Evolutionary conservation across 2,888 invertebrate genomes (phyloP).

Genomic region (Leptinotarsa rubiginosa): DNA sequence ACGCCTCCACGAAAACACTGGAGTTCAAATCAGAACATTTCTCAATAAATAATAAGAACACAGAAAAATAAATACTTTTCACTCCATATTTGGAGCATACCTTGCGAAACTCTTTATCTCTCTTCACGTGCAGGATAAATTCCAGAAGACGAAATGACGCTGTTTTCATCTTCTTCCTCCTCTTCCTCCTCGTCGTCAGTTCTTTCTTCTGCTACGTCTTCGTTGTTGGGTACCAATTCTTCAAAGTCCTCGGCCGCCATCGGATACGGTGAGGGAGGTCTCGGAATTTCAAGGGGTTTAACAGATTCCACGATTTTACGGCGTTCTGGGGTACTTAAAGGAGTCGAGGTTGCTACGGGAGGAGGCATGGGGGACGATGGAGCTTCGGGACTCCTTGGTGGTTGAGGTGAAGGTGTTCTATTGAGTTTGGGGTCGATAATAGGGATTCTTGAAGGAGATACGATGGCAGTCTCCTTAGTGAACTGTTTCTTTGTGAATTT

Average conservation of each 20-base stretch:
- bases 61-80: too few species aligned
- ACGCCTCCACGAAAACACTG: too few species aligned
- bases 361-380: constrained; percentile 27
- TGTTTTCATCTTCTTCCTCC: constrained; percentile 55
- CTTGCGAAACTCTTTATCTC: background rate
- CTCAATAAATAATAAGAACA: background rate
- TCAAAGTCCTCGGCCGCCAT: constrained; percentile 55
- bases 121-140: background rate
- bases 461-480: constrained; percentile 48
- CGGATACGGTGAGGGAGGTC: constrained; percentile 62
- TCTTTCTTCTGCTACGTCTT: constrained; percentile 50
- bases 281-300: constrained; percentile 50
- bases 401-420: constrained; percentile 40
- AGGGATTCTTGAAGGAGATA: constrained; percentile 50
- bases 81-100: too few species aligned
- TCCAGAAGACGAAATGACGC: constrained; percentile 50
- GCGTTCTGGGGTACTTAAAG: constrained; percentile 4
- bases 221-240: constrained; percentile 57
- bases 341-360: constrained; percentile 12
- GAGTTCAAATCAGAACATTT: background rate
- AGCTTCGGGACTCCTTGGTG: constrained; percentile 36
- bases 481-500: constrained; percentile 49
- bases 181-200: constrained; percentile 38
- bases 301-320: background rate
- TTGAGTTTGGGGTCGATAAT: constrained; percentile 46